phyloP scores from a whole-genome alignment of 2,797 vertebrate species.

The Hafferia zeledoni region DNA sequence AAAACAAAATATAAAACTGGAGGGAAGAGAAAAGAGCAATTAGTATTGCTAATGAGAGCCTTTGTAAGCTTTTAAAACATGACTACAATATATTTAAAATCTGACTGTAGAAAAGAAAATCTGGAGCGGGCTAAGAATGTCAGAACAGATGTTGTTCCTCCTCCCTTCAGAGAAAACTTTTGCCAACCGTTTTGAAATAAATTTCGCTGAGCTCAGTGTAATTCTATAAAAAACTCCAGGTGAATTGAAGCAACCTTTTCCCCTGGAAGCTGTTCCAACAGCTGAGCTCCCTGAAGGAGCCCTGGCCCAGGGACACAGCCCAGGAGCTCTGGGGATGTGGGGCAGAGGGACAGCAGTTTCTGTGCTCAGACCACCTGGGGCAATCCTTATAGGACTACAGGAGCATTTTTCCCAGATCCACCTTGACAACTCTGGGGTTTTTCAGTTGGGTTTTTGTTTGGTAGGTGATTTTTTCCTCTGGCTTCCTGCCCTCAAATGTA shows the following conservation, averaged over 20 bases:
- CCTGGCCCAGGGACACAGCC: neutral
- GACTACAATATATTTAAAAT: neutral
- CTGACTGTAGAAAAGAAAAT: neutral
- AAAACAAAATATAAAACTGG: neutral
- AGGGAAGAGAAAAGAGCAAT: neutral
- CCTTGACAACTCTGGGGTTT: neutral
- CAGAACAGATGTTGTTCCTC: neutral
- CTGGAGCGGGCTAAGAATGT: neutral
- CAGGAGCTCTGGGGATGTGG: neutral
- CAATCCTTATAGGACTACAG: neutral
- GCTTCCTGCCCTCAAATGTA: neutral
- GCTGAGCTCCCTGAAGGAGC: neutral
- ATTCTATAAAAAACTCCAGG: neutral
- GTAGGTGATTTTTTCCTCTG: accelerated
- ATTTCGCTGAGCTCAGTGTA: neutral
- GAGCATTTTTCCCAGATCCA: neutral
- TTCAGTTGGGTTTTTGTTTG: neutral
- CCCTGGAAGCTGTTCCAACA: neutral
- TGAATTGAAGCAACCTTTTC: neutral
- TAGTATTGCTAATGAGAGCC: neutral
- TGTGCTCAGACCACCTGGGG: neutral
- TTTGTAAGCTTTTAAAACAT: neutral
- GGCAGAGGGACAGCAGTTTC: neutral
- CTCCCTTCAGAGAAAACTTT: neutral
- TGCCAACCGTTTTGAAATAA: neutral